A percentile compares a stretch with the other conserved stretches of the same genome.
These are phyloP conservation scores for Fulica atra DNA, from an alignment of 2,113 vertebrate species.

Conservation along the genomic window DNA sequence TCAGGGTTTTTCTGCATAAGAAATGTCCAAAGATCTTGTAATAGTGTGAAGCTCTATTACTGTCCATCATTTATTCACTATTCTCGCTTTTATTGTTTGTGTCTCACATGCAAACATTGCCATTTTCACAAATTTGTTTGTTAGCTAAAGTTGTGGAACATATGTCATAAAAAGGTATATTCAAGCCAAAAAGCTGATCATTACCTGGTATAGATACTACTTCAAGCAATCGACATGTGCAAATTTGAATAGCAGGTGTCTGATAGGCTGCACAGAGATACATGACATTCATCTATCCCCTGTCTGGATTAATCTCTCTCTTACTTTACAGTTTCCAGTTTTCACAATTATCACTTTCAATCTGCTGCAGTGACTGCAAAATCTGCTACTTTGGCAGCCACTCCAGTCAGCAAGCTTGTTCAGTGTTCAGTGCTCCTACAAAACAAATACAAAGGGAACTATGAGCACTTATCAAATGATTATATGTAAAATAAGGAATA, in stretches of 20 bases:
- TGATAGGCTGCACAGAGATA: not conserved
- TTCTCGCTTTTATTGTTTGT: not conserved
- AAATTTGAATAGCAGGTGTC: not conserved
- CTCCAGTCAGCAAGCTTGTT: not conserved
- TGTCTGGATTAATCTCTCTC: not conserved
- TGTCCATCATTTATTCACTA: not conserved
- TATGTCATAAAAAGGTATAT: not conserved
- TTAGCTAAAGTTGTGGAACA: not conserved
- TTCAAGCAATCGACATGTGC: not conserved
- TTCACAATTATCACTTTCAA: constrained; percentile 7
- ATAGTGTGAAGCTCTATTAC: not conserved
- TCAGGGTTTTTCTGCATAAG: not conserved
- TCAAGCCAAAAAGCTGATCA: not conserved
- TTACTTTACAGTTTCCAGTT: not conserved
- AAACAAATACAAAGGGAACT: not conserved
- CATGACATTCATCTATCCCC: not conserved
- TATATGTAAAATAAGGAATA: not conserved
- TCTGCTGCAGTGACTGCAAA: constrained; percentile 1
- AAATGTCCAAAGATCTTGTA: not conserved
- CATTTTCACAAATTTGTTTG: not conserved
- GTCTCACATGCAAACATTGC: not conserved
- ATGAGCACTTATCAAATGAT: not conserved
- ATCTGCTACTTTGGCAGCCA: not conserved
- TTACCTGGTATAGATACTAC: not conserved
- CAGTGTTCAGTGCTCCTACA: not conserved